Evolutionary conservation across 2,797 vertebrate species (phyloP).

Genomic region (Artibeus jamaicensis): DNA sequence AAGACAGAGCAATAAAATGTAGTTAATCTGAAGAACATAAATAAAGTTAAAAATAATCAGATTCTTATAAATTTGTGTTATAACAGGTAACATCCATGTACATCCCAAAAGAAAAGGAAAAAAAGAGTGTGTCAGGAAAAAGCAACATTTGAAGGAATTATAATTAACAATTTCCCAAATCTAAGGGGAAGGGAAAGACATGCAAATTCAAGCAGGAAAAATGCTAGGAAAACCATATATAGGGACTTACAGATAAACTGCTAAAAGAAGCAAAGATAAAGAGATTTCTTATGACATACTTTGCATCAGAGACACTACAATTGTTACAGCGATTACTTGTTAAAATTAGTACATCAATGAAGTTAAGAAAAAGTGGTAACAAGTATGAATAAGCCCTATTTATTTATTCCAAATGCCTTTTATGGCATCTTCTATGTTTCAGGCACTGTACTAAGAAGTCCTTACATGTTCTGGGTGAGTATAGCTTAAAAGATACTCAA

Average conservation of each 20-base stretch:
- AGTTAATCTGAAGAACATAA: neutral
- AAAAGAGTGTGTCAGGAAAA: neutral
- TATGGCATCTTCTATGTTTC: neutral
- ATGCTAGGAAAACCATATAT: neutral
- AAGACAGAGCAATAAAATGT: neutral
- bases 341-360: neutral
- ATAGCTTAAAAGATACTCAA: neutral
- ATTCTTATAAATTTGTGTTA: neutral
- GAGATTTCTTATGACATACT: neutral
- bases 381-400: neutral
- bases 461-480: neutral
- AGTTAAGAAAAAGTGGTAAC: neutral
- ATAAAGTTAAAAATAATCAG: neutral
- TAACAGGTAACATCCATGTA: neutral
- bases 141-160: neutral
- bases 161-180: neutral
- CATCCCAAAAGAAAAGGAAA: neutral
- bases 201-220: neutral
- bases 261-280: neutral
- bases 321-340: neutral
- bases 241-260: neutral
- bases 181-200: neutral
- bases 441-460: neutral
- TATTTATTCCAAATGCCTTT: neutral
- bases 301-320: neutral